Conservation (phyloP, 2,888 invertebrate species). For the Acrobeloides nanus region DNA sequence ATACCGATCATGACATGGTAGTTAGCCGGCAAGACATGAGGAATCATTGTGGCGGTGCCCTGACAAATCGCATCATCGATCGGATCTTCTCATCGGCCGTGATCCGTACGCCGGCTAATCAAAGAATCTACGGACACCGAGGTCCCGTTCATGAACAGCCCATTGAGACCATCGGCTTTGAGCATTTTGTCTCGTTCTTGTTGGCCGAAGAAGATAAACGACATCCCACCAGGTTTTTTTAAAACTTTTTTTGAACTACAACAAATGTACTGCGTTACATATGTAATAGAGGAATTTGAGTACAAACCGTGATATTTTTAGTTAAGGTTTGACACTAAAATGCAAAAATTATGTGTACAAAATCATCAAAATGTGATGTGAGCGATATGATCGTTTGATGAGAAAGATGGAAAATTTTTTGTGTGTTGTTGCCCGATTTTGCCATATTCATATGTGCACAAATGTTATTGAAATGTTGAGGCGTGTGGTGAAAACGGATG, state of each 20-base stretch:
- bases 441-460: too few species aligned
- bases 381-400: not conserved
- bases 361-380: too few species aligned
- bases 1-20: constrained; percentile 85
- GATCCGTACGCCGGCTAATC: constrained; percentile 57
- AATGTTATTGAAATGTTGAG: too few species aligned
- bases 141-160: constrained; percentile 21
- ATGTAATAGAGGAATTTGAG: too few species aligned
- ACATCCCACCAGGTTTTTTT: constrained; percentile 73
- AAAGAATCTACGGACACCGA: constrained; percentile 54
- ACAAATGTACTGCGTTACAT: too few species aligned
- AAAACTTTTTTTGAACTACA: too few species aligned
- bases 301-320: too few species aligned
- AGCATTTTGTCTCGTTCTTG: constrained; percentile 98
- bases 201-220: constrained; percentile 97
- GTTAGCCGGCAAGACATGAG: constrained; percentile 32
- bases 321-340: too few species aligned
- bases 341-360: too few species aligned
- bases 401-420: constrained; percentile 6
- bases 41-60: constrained; percentile 59
- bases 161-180: constrained; percentile 70
- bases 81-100: constrained; percentile 94
- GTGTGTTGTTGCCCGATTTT: too few species aligned
- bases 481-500: too few species aligned
- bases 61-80: constrained; percentile 91